Base-by-base conservation (phyloP, 2,797 vertebrate genomes). In the Artibeus jamaicensis region DNA sequence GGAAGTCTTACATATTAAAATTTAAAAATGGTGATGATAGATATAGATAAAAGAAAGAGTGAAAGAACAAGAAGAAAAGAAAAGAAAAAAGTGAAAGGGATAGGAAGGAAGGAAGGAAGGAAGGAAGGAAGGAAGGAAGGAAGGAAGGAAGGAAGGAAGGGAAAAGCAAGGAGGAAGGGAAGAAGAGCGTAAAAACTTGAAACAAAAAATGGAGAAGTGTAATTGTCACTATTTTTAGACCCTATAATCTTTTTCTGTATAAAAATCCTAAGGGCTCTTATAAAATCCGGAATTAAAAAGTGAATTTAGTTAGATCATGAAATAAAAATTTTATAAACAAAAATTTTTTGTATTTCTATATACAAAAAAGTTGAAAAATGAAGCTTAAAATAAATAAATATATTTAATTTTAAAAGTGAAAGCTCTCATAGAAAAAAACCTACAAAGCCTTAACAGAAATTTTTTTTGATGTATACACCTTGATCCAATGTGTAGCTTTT, bases 341-440 rank as follows among this genome's bases (percentile, higher is more conserved):
- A 39, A 83, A 39, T 62, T 1, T 90, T 32, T 83, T 74, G 4
- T 77, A 42, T 79, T 62, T 85, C 19, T 59, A 26, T 67, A 88
- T 2, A 79, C 42, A 57, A 10, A 68, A 71, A 89, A 10, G 3
- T 32, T 73, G 12, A 39, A 91, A 93, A 91, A 37, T 84, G 22
- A 84, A 91, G 50, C 42, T 82, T 85, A 48, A 67, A 82, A 89
- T 32, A 68, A 59, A 50, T 78, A 7, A 93, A 79, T 39, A 84
- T 15, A 65, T 71, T 89, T 53, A 59, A 57, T 42, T 89, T 78
- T 24, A 68, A 62, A 74, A 88, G 37, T 57, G 15, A 0, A 48
- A 9, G 2, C 24, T 79, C 24, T 88, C 68, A 59, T 59, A 34
- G 46, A 34, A 10, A n/a, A 85, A 95, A 89, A 91, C 79, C 26